Evolutionary conservation across 2,113 vertebrate genomes (phyloP).

Genomic region (Dasypus novemcinctus): DNA sequence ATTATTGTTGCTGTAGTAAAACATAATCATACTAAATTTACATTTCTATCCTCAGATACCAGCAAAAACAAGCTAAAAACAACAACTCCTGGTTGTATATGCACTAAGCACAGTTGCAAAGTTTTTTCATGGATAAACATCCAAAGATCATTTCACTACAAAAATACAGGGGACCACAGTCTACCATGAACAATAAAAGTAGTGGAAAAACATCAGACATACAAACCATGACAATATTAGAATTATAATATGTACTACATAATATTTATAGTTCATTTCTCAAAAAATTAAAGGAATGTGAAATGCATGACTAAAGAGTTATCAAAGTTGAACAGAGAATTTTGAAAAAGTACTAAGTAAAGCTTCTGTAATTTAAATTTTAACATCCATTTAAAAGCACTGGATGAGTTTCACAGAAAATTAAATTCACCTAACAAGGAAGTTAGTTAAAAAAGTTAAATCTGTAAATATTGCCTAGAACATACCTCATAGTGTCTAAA

Average conservation of each 20-base stretch:
- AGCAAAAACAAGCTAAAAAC: neutral
- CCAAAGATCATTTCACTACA: neutral
- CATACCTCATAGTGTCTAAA: neutral
- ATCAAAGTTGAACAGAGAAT: neutral
- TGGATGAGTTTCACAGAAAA: neutral
- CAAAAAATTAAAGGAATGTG: neutral
- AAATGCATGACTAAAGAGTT: neutral
- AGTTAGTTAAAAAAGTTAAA: neutral
- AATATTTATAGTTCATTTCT: neutral
- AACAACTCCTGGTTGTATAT: neutral
- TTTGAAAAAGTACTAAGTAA: neutral
- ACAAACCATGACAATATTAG: neutral
- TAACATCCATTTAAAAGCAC: neutral
- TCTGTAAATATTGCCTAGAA: neutral
- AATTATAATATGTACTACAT: neutral
- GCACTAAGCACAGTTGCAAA: neutral
- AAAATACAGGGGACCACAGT: neutral
- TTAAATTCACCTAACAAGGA: neutral
- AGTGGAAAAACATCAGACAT: neutral
- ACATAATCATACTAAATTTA: neutral
- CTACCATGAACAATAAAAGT: neutral
- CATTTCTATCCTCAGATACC: neutral
- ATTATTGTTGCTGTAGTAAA: too few species aligned
- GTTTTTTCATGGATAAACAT: neutral
- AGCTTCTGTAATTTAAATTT: neutral